Evolutionary conservation across 2,797 vertebrate species (phyloP).

Genomic region (Spinus olivaceus): DNA sequence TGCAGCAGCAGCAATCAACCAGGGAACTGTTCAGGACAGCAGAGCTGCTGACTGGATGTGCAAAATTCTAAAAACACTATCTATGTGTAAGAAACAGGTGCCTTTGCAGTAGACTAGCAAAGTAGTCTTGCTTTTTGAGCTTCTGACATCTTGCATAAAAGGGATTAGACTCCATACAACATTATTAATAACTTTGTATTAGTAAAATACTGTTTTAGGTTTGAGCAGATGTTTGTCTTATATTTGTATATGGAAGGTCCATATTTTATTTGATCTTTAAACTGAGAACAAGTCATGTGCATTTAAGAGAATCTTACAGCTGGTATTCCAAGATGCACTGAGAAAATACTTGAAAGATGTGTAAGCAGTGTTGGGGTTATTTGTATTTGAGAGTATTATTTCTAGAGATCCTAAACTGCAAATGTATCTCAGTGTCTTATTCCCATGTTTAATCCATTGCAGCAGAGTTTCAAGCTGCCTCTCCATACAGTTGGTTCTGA

Average conservation of each 20-base stretch:
- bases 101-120: not conserved
- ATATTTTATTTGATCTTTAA: not conserved
- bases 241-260: not conserved
- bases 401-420: not conserved
- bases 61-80: not conserved
- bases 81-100: not conserved
- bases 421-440: not conserved
- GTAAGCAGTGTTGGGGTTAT: not conserved
- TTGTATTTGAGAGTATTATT: not conserved
- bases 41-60: not conserved
- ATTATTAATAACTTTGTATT: not conserved
- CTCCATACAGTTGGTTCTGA: not conserved
- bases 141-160: not conserved
- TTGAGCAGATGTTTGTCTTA: not conserved
- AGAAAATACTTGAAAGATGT: not conserved
- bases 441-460: not conserved
- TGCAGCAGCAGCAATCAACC: not conserved
- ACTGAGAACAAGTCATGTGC: not conserved
- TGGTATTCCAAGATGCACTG: not conserved
- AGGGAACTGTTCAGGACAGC: not conserved
- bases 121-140: not conserved
- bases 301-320: not conserved
- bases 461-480: not conserved
- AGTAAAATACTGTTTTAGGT: not conserved
- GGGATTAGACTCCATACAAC: not conserved